phyloP scores from a whole-genome alignment of 2,797 vertebrate genomes.

The Hylomyscus alleni region DNA sequence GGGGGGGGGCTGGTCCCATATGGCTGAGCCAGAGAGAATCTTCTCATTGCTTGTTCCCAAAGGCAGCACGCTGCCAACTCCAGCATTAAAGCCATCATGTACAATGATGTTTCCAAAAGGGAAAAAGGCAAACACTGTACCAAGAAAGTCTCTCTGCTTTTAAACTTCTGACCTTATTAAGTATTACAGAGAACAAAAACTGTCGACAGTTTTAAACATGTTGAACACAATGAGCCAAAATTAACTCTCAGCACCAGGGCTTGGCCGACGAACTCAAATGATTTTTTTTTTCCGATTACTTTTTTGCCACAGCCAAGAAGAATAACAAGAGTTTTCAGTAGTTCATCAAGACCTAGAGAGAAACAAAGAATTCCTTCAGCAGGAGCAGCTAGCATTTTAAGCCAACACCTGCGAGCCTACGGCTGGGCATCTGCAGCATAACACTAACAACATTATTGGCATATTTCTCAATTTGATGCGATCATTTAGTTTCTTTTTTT shows the following conservation, averaged over 20 bases:
- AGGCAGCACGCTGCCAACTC: slow-evolving; percentile 36
- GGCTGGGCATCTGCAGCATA: neutral
- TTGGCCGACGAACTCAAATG: slow-evolving; percentile 37
- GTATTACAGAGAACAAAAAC: slow-evolving; percentile 61
- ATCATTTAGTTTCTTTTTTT: neutral
- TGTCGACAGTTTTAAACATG: slow-evolving; percentile 60
- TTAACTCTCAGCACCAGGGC: slow-evolving; percentile 56
- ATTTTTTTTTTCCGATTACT: slow-evolving; percentile 43
- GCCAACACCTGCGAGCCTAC: neutral
- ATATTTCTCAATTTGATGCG: neutral
- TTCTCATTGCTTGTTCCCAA: slow-evolving; percentile 58
- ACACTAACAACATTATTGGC: neutral
- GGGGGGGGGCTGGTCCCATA: neutral
- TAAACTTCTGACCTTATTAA: slow-evolving; percentile 65
- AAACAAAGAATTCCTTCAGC: slow-evolving; percentile 49
- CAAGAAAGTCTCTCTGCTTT: slow-evolving; percentile 60
- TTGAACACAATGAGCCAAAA: slow-evolving; percentile 41
- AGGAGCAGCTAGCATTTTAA: neutral
- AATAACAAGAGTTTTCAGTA: neutral
- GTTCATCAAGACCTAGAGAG: slow-evolving; percentile 18
- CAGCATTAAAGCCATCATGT: neutral
- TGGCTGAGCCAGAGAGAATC: slow-evolving; percentile 40
- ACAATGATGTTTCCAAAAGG: slow-evolving; percentile 45
- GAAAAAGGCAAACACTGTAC: slow-evolving; percentile 6
- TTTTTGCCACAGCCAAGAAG: slow-evolving; percentile 65